Evolutionary conservation across 2,888 invertebrate genomes (phyloP).

Genomic region (Drosophila borborema): DNA sequence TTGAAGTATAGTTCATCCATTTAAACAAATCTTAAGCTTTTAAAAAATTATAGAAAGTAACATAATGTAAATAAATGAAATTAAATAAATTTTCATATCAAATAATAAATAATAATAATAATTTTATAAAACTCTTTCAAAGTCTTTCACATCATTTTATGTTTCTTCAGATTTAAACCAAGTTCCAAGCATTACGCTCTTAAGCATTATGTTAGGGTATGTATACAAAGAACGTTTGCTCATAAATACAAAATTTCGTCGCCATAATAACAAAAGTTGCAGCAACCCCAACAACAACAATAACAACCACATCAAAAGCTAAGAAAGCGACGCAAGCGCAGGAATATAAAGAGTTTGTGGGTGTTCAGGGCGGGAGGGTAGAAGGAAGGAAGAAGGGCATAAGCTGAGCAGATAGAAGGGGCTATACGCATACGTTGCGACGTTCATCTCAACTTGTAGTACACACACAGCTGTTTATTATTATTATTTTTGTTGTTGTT

Average conservation of each 20-base stretch:
- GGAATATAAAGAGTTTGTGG: neutral
- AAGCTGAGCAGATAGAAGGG: neutral
- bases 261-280: constrained; percentile 18
- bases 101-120: too few species aligned
- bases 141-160: neutral
- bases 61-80: too few species aligned
- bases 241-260: constrained; percentile 46
- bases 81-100: too few species aligned
- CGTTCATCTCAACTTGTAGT: constrained; percentile 30
- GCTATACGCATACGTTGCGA: constrained; percentile 8
- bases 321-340: constrained; percentile 19
- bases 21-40: too few species aligned
- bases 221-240: constrained; percentile 5
- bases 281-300: constrained; percentile 21
- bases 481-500: constrained; percentile 30
- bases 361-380: neutral
- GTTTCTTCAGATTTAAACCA: neutral
- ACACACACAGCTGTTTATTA: constrained; percentile 44
- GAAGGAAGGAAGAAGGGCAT: too few species aligned
- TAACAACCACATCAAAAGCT: constrained; percentile 8
- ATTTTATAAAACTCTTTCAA: too few species aligned
- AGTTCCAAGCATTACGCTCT: too few species aligned
- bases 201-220: neutral
- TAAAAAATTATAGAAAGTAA: too few species aligned
- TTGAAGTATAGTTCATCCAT: too few species aligned